phyloP scores from a whole-genome alignment of 2,797 vertebrate species.

The Alcedo quadribrachys region DNA sequence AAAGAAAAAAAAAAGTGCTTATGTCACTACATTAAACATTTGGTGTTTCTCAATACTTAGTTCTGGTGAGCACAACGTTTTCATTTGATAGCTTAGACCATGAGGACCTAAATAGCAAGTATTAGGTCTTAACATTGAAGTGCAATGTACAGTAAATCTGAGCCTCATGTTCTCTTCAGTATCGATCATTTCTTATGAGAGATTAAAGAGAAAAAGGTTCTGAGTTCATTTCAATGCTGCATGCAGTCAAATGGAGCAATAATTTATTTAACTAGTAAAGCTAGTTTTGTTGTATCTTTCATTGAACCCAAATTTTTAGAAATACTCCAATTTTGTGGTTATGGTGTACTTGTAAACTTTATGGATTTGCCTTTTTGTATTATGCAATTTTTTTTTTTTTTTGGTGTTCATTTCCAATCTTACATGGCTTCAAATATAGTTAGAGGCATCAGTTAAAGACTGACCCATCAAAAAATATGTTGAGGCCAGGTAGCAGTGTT shows the following conservation, averaged over 20 bases:
- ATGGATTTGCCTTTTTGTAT: conserved; percentile 69
- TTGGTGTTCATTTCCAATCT: conserved; percentile 61
- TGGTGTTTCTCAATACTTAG: conserved; percentile 80
- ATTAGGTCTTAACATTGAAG: conserved; percentile 85
- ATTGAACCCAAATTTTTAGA: conserved; percentile 57
- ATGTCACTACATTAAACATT: conserved; percentile 83
- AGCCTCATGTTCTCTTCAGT: conserved; percentile 84
- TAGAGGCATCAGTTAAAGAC: conserved; percentile 3
- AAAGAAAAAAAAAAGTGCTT: conserved; percentile 83
- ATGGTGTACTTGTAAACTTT: conserved; percentile 61
- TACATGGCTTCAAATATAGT: conserved; percentile 34
- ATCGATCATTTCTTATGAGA: conserved; percentile 81
- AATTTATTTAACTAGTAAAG: conserved; percentile 60
- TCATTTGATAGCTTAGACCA: conserved; percentile 68
- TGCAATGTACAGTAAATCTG: conserved; percentile 91
- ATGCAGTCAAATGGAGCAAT: conserved; percentile 76
- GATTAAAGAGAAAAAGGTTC: conserved; percentile 69
- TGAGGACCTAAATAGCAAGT: conserved; percentile 79
- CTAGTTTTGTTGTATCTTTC: conserved; percentile 50
- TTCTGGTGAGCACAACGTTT: conserved; percentile 73
- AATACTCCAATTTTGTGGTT: conserved; percentile 73
- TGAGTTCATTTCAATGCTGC: conserved; percentile 77
- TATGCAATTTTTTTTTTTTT: neutral
- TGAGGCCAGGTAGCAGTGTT: neutral
- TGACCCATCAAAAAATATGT: neutral